Evolutionary conservation across 2,888 invertebrate species (phyloP).

Genomic region (Lissonota sp.): DNA sequence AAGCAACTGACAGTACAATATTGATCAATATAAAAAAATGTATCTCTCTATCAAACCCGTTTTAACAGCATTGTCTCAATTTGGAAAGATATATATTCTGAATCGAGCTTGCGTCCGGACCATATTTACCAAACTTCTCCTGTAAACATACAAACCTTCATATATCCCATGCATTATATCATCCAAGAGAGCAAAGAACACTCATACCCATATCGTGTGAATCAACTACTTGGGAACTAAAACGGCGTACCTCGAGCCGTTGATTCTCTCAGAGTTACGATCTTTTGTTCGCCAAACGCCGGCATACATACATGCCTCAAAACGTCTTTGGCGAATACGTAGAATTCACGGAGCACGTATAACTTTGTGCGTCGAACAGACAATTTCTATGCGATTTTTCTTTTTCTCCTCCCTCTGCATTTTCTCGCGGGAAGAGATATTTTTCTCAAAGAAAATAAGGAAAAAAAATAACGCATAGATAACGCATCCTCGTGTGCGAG

Average conservation of each 20-base stretch:
- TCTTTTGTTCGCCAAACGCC: no score
- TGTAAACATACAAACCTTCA: constrained; percentile 4
- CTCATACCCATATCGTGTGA: constrained; percentile 4
- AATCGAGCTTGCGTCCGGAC: no score
- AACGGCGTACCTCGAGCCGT: no score
- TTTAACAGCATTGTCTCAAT: no score
- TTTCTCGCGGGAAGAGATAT: constrained; percentile 43
- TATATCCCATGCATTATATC: constrained; percentile 6
- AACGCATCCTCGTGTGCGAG: constrained; percentile 36
- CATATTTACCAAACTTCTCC: no score
- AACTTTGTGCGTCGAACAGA: constrained; percentile 49
- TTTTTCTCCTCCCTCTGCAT: constrained; percentile 13
- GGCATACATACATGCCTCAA: background rate
- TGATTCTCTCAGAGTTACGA: no score
- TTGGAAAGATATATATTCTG: no score
- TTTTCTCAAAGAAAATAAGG: constrained; percentile 11
- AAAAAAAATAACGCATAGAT: constrained; percentile 15
- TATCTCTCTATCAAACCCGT: no score
- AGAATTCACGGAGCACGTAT: constrained; percentile 55
- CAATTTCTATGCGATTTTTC: constrained; percentile 28
- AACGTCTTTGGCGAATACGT: constrained; percentile 49
- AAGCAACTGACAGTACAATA: no score
- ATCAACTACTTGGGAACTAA: no score
- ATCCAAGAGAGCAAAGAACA: constrained; percentile 16
- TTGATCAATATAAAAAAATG: no score